phyloP scores from a whole-genome alignment of 2,797 vertebrate genomes.

The Channallabes apus region DNA sequence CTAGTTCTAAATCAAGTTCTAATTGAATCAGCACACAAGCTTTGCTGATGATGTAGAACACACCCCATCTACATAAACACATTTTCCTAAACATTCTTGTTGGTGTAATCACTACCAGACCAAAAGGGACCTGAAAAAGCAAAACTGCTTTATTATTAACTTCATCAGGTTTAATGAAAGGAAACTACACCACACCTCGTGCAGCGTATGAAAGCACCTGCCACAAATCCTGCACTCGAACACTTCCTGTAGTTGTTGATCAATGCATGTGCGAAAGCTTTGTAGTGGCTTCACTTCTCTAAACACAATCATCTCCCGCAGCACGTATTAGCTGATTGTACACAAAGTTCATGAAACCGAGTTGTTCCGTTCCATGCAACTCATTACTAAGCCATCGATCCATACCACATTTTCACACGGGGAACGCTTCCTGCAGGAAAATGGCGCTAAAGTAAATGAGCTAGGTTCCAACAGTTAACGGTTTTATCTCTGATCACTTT shows the following conservation, averaged over 20 bases:
- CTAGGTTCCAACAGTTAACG: no score
- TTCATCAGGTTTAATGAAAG: neutral
- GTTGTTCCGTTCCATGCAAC: neutral
- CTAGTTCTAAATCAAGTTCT: neutral
- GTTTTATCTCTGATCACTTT: no score
- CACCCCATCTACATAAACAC: neutral
- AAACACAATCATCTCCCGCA: neutral
- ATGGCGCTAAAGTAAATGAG: neutral
- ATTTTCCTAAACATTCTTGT: neutral
- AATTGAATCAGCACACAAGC: neutral
- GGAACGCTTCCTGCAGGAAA: neutral
- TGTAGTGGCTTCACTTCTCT: neutral
- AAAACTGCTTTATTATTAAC: neutral
- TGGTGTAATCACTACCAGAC: neutral
- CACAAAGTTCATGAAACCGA: neutral
- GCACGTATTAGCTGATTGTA: neutral
- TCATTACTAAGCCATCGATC: no score
- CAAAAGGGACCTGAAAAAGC: neutral
- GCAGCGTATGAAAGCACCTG: neutral
- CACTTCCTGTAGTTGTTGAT: conserved; percentile 24
- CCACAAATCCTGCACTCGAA: conserved; percentile 4
- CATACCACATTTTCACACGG: neutral
- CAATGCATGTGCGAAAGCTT: neutral
- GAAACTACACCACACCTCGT: neutral
- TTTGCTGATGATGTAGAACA: conserved; percentile 1